Evolutionary conservation across 2,797 vertebrate species (phyloP).

Genomic region (Ammospiza maritima): DNA sequence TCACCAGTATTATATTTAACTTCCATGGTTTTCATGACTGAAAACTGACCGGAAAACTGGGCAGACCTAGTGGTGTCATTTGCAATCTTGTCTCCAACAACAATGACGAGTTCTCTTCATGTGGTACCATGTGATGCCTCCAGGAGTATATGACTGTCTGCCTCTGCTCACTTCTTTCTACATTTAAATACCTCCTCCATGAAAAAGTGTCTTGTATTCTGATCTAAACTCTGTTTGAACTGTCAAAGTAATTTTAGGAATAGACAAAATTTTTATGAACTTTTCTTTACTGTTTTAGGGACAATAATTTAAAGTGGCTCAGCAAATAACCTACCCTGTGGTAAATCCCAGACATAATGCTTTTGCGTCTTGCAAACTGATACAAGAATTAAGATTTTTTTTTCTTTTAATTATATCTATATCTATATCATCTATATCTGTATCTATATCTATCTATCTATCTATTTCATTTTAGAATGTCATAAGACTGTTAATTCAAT

Average conservation of each 20-base stretch:
- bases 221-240: not conserved
- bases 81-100: not conserved
- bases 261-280: not conserved
- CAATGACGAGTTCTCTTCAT: not conserved
- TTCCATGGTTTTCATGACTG: not conserved
- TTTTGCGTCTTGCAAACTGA: not conserved
- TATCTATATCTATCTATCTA: too few relatives aligned
- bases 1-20: not conserved
- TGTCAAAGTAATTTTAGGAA: not conserved
- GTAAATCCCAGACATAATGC: not conserved
- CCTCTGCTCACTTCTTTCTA: not conserved
- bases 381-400: not conserved
- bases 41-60: not conserved
- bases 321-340: not conserved
- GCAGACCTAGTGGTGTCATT: not conserved
- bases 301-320: not conserved
- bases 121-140: not conserved
- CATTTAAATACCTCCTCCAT: not conserved
- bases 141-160: rapidly evolving
- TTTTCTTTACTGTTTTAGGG: not conserved
- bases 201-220: not conserved
- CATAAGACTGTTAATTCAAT: not conserved
- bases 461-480: not conserved
- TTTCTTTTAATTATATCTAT: not conserved
- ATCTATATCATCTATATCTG: not conserved